Percentiles rank a stretch among this genome's conserved stretches.
phyloP scores from a whole-genome alignment of 2,113 vertebrate species.

The Dicentrarchus labrax region DNA sequence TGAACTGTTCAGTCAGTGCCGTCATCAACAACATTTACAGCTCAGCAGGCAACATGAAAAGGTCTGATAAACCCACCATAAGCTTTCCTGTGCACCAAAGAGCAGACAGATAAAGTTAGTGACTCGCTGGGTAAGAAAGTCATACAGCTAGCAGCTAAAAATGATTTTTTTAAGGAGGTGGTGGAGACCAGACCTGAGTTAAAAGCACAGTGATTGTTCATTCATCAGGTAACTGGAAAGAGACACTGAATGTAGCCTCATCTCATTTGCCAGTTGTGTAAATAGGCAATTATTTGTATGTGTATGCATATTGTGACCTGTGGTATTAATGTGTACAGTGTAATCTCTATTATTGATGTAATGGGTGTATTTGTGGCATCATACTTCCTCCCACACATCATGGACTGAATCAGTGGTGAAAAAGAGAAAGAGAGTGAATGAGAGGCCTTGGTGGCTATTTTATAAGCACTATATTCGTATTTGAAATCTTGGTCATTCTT shows the following conservation, averaged over 20 bases:
- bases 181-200: neutral
- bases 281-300: neutral
- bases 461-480: neutral
- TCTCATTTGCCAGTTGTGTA: neutral
- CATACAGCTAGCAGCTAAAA: neutral
- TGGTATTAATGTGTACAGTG: neutral
- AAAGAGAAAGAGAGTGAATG: neutral
- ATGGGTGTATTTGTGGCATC: neutral
- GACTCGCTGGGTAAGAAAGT: neutral
- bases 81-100: neutral
- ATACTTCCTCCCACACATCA: slow-evolving; percentile 14
- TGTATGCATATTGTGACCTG: neutral
- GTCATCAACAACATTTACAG: slow-evolving; percentile 22
- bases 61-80: neutral
- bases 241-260: neutral
- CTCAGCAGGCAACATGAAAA: neutral
- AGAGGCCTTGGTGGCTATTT: neutral
- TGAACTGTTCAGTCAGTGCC: neutral
- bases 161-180: neutral
- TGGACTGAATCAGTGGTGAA: slow-evolving; percentile 17
- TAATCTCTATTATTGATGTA: slow-evolving; percentile 22
- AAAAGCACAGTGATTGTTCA: neutral
- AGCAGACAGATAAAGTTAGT: neutral
- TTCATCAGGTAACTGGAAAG: neutral
- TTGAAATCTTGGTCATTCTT: neutral